Conservation (phyloP, 2,888 invertebrate genomes). For the Cyrtodaria siliqua region DNA sequence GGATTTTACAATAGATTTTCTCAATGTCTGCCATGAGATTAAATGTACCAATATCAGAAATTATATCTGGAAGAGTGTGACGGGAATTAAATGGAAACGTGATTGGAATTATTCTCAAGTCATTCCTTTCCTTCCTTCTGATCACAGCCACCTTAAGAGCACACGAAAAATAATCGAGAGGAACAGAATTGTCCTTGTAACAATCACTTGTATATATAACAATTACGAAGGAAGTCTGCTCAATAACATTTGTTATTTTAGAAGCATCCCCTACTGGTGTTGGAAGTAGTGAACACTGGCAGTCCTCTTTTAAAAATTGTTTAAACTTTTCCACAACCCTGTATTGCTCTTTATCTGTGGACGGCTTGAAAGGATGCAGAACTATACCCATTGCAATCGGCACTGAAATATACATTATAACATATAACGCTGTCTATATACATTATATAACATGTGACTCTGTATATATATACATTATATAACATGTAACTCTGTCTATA, state of each 20-base stretch:
- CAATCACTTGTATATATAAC: slow-evolving; percentile 3
- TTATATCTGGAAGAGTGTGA: not conserved
- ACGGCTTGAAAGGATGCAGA: slow-evolving; percentile 3
- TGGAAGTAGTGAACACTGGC: not conserved
- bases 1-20: slow-evolving; percentile 10
- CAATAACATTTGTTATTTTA: not conserved
- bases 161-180: too few species aligned
- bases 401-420: not conserved
- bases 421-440: too few species aligned
- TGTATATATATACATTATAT: too few species aligned
- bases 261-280: not conserved
- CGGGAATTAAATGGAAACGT: not conserved
- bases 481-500: too few species aligned
- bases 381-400: not conserved
- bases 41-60: too few species aligned
- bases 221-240: not conserved
- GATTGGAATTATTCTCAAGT: not conserved
- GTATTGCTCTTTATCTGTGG: not conserved
- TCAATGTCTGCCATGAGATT: slow-evolving; percentile 7
- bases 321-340: not conserved
- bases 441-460: too few species aligned
- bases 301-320: not conserved
- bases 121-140: too few species aligned
- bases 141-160: too few species aligned
- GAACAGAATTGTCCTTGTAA: not conserved